Percentiles rank a stretch among this genome's conserved stretches.
phyloP scores from a whole-genome alignment of 2,888 invertebrate genomes.

The Athrips mouffetella region DNA sequence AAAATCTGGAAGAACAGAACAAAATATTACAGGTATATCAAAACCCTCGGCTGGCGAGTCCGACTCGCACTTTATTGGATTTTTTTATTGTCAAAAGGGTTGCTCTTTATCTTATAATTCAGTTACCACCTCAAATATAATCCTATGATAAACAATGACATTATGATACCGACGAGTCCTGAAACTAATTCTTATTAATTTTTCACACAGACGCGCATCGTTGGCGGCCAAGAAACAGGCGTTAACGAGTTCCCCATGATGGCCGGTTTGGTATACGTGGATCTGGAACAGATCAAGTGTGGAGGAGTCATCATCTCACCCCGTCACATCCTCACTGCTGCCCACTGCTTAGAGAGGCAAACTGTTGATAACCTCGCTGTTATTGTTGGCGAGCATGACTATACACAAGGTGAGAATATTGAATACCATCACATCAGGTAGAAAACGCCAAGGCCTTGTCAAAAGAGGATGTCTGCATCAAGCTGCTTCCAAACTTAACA shows the following conservation, averaged over 20 bases:
- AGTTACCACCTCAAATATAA: no score
- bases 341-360: slow-evolving; percentile 73
- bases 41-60: no score
- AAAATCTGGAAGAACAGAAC: no score
- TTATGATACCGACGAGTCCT: no score
- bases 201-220: slow-evolving; percentile 55
- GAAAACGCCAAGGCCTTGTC: no score
- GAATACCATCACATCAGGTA: background rate
- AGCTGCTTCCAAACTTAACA: no score
- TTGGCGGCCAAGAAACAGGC: slow-evolving; percentile 54
- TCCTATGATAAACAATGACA: no score
- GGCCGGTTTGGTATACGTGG: slow-evolving; percentile 42
- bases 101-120: no score
- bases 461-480: no score
- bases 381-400: slow-evolving; percentile 75
- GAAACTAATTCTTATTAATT: background rate
- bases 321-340: slow-evolving; percentile 71
- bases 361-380: slow-evolving; percentile 37
- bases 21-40: no score
- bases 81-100: no score
- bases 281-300: slow-evolving; percentile 53
- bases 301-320: slow-evolving; percentile 73
- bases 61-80: no score
- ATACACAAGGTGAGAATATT: slow-evolving; percentile 39
- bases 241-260: slow-evolving; percentile 62